Conservation (phyloP, 2,113 vertebrate genomes). For the Tetrax tetrax region DNA sequence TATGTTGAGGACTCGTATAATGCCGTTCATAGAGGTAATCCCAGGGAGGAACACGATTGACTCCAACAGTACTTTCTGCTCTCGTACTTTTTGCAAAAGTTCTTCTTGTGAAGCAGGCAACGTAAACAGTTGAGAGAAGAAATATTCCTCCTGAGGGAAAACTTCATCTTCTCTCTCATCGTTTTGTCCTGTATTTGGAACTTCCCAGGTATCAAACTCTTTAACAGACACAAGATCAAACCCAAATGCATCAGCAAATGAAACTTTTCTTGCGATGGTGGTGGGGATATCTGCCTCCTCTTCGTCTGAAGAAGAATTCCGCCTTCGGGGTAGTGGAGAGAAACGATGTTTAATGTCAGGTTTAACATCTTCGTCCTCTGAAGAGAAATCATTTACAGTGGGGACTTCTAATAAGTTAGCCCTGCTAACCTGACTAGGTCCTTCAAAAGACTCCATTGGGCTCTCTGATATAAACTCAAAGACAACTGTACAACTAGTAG, state of each 20-base stretch:
- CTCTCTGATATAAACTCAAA: conserved; percentile 79
- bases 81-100: conserved; percentile 80
- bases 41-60: conserved; percentile 82
- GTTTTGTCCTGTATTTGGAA: conserved; percentile 55
- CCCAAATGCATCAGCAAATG: conserved; percentile 95
- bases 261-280: conserved; percentile 85
- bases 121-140: conserved; percentile 84
- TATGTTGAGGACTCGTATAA: conserved; percentile 89
- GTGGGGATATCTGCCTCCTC: conserved; percentile 73
- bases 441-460: conserved; percentile 87
- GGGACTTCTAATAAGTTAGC: conserved; percentile 80
- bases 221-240: conserved; percentile 93
- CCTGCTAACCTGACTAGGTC: conserved; percentile 66
- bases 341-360: conserved; percentile 68
- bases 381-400: conserved; percentile 61
- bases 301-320: conserved; percentile 82
- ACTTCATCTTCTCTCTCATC: conserved; percentile 51
- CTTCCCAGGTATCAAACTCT: conserved; percentile 86
- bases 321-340: conserved; percentile 74
- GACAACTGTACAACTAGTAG: conserved; percentile 78
- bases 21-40: conserved; percentile 83
- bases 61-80: conserved; percentile 86
- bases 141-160: conserved; percentile 78
- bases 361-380: conserved; percentile 77
- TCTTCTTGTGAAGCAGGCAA: conserved; percentile 81